Base-by-base conservation (phyloP, 2,888 invertebrate genomes). In the Clepsis dumicolana region DNA sequence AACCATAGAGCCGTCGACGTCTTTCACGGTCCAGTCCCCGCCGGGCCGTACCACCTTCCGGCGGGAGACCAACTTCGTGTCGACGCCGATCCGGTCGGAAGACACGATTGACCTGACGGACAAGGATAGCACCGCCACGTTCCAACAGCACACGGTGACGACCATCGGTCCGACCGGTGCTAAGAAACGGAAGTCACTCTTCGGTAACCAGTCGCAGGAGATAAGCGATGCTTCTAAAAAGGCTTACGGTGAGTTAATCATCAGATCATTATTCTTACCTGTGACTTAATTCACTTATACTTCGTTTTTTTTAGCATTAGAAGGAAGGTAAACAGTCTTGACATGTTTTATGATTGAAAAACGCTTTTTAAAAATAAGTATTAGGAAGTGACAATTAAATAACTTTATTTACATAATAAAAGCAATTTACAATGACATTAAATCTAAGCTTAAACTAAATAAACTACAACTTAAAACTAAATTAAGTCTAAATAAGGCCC, bases 141-240 rank as follows among this genome's bases (percentile, higher is more conserved):
- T 77, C 38, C 48, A 78, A 2, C 80, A 83, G 29, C 82, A 83
- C 63, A 74, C 82, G 35, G 70, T 83, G 2, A 74, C 82, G n/a
- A 74, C 72, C 4, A 72, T 75, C 53, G 82, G 82, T 1, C 75
- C 78, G 14, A 80, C 85, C 48, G 72, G 85, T 29, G 72, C 80
- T 5, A 73, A 64, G 25, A 89, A 86, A 73, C 79, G 91, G 62
- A 88, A 87, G 71, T 86, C 87, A 7, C 74, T 91, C 60, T 90
- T 87, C 73, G 80, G 59, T 1, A 59, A 64, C 24, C 52, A 86
- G 25, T 72, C 71, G n/a, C 32, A 74, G n/a, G 71, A 66, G 5
- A 70, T 44, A 24, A 73, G 65, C 4, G 78, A 81, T 18, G 73
- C 74, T 14, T 64, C 79, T 3, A 38, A 64, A 32, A 77, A 63